These are phyloP conservation scores for Lithophane ornitopus DNA, from an alignment of 2,888 invertebrate species.

Conservation along the genomic window DNA sequence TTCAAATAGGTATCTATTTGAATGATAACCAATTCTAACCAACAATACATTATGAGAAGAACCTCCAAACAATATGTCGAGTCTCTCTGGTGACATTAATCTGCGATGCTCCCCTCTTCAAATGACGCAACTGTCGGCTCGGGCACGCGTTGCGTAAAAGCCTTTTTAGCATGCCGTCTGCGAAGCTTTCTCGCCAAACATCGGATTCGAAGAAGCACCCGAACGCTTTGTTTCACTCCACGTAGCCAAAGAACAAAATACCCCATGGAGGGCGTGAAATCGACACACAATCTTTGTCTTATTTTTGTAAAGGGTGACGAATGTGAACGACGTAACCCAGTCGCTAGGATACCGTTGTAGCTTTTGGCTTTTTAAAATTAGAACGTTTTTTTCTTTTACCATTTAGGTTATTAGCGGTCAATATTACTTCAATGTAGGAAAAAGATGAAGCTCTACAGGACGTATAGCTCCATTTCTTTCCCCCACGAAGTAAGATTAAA, in stretches of 20 bases:
- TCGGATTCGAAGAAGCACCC: constrained; percentile 82
- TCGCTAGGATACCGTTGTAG: constrained; percentile 77
- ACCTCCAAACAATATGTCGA: constrained; percentile 63
- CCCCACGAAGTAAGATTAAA: too few relatives aligned
- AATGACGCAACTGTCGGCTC: constrained; percentile 78
- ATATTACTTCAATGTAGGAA: too few relatives aligned
- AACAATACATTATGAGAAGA: constrained; percentile 40
- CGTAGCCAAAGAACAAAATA: constrained; percentile 66
- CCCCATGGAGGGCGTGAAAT: constrained; percentile 80
- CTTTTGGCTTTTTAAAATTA: constrained; percentile 37
- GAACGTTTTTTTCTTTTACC: constrained; percentile 31
- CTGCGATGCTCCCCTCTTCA: constrained; percentile 72
- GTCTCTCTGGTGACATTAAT: constrained; percentile 76
- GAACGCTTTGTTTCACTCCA: constrained; percentile 77
- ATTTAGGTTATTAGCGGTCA: constrained; percentile 60
- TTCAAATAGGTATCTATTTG: neutral
- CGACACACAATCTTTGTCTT: constrained; percentile 79
- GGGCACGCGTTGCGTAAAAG: constrained; percentile 83
- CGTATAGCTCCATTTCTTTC: too few relatives aligned
- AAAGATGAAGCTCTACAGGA: too few relatives aligned
- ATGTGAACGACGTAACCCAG: constrained; percentile 82
- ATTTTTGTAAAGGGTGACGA: constrained; percentile 78
- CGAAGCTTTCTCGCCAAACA: constrained; percentile 86
- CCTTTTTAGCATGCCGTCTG: constrained; percentile 87
- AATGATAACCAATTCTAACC: neutral